Evolutionary conservation across 2,888 invertebrate genomes (phyloP), one percentile per base, ranked within the genome.

Genomic region (Zaprionus lineosus): DNA sequence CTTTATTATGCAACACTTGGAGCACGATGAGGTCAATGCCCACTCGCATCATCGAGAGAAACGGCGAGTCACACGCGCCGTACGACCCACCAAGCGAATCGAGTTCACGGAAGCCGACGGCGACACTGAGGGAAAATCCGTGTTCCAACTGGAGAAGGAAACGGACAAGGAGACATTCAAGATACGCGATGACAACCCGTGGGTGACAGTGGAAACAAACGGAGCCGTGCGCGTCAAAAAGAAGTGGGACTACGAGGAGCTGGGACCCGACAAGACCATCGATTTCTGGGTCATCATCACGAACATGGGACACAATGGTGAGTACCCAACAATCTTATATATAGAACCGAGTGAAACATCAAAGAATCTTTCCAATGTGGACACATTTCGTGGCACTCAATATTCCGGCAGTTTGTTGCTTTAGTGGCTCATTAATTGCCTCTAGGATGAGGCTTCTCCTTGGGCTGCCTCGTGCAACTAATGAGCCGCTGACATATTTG

Each of bases 211-310:
- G 47, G 97, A 96, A 90, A 93, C 95, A 36, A 96, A 96, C 91
- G 97, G 97, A 78, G 95, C 96, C 52, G 97, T 97, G 86, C 94
- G 95, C 86, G 97, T 97, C 70, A 97, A 96, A 91, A 96, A 97
- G 93, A 97, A 97, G 93, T 97, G 97, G 97, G 97, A 97, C 92
- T 97, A 96, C 90, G 97, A 97, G 88, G 97, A 97, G 88, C 91
- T 97, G 39, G 97, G 97, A 16, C 96, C 96, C 1, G 97, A 97
- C 91, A 97, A 97, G 90, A 97, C 96, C 8, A 97, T 97, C 86
- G 97, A 97, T 90, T 97, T 97, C 90, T 97, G 97, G 97, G 97
- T 97, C 47, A 96, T 96, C 50, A 97, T 97, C 84, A 96, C 95
- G 55, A 97, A 97, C 90, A 93, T 95, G 68, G 96, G 96, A 91